phyloP scores from a whole-genome alignment of 2,113 vertebrate genomes.

The Camelus dromedarius region DNA sequence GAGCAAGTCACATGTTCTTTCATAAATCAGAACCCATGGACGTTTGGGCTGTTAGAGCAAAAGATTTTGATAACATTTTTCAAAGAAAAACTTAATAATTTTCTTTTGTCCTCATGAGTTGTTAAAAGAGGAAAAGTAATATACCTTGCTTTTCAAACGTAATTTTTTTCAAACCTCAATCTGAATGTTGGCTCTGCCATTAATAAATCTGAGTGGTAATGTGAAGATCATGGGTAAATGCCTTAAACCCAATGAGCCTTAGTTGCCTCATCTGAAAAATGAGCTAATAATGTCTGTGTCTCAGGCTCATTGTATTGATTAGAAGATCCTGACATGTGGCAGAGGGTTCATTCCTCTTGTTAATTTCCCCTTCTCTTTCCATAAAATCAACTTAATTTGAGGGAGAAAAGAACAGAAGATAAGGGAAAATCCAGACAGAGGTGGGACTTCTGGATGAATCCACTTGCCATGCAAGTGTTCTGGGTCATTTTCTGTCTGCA shows the following conservation, averaged over 20 bases:
- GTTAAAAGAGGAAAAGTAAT: neutral
- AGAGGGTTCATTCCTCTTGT: neutral
- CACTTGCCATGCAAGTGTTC: neutral
- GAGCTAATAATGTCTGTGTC: neutral
- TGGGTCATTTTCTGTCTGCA: neutral
- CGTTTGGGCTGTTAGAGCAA: neutral
- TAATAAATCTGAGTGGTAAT: neutral
- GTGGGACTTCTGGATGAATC: neutral
- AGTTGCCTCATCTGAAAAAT: slow-evolving; percentile 9
- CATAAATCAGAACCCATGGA: neutral
- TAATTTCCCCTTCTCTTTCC: neutral
- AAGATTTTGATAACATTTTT: neutral
- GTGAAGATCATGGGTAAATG: neutral
- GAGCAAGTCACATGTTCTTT: neutral
- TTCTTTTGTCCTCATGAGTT: neutral
- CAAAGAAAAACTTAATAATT: neutral
- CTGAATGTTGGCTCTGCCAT: neutral
- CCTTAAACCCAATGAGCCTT: neutral
- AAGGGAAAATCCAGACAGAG: neutral
- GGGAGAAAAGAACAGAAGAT: neutral
- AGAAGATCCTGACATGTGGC: neutral
- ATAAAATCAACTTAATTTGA: neutral
- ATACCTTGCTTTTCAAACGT: neutral
- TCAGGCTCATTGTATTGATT: neutral
- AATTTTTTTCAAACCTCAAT: neutral